Percentiles rank a stretch among this genome's conserved stretches.
Evolutionary conservation across 2,113 vertebrate genomes (phyloP).

Genomic region (Sylvicapra grimmia): DNA sequence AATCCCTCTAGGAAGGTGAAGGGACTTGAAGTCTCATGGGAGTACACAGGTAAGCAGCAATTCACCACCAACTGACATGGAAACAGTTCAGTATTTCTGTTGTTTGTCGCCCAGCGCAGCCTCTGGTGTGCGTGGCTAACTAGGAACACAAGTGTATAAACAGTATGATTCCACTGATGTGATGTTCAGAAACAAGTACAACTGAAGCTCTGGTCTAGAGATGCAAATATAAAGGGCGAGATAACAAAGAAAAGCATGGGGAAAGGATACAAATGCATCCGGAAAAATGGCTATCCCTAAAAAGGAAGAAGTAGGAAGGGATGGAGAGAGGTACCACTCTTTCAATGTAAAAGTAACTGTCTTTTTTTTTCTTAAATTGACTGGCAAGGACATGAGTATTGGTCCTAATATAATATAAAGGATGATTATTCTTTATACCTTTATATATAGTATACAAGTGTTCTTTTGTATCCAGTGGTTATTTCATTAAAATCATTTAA

Average conservation of each 20-base stretch:
- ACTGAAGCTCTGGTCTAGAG: not conserved
- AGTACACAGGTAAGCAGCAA: not conserved
- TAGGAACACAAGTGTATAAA: not conserved
- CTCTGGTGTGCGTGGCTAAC: not conserved
- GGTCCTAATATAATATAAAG: not conserved
- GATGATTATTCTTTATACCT: not conserved
- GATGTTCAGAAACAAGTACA: not conserved
- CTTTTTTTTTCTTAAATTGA: not conserved
- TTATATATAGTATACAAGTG: not conserved
- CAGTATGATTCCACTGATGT: not conserved
- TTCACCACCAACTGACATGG: not conserved
- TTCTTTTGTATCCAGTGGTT: not conserved
- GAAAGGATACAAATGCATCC: not conserved
- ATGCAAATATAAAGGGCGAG: not conserved
- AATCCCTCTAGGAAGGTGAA: not conserved
- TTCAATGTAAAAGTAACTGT: not conserved
- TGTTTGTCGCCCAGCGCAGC: not conserved
- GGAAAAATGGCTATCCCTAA: not conserved
- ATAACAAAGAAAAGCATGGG: not conserved
- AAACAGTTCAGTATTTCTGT: not conserved
- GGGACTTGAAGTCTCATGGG: not conserved
- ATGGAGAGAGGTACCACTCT: no score
- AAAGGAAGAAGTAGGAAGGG: not conserved
- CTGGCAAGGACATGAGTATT: not conserved
- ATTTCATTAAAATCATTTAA: not conserved